Conservation (phyloP, 2,888 invertebrate genomes). For the Pseudoips prasinana region DNA sequence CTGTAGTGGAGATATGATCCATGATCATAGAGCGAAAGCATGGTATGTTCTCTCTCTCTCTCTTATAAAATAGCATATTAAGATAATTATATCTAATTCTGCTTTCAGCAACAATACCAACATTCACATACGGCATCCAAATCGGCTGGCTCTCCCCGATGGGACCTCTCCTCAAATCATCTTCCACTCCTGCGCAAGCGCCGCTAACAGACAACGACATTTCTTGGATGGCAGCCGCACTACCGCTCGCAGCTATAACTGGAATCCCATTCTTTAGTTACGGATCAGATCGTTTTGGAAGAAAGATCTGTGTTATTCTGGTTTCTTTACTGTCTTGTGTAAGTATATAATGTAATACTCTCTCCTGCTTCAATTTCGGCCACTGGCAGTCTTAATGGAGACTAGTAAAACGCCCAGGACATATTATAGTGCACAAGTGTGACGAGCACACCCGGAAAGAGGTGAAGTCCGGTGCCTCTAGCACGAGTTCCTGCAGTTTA, state of each 20-base stretch:
- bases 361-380: background rate
- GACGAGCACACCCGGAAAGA: too few relatives aligned
- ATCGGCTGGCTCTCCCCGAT: constrained; percentile 80
- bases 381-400: background rate
- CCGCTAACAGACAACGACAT: constrained; percentile 58
- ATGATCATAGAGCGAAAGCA: too few relatives aligned
- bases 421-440: background rate
- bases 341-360: constrained; percentile 39
- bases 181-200: constrained; percentile 42
- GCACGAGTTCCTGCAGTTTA: too few relatives aligned
- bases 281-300: constrained; percentile 66
- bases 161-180: constrained; percentile 61
- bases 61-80: background rate
- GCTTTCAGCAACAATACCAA: constrained; percentile 71
- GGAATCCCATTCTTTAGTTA: constrained; percentile 77
- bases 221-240: constrained; percentile 76
- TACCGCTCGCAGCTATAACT: constrained; percentile 71
- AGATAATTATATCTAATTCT: constrained; percentile 3
- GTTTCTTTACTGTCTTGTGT: constrained; percentile 75
- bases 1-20: too few relatives aligned
- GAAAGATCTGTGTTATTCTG: constrained; percentile 72
- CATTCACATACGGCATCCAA: constrained; percentile 75
- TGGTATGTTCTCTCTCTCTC: too few relatives aligned
- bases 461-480: too few relatives aligned
- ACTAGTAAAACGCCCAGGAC: background rate